Conservation (phyloP, 2,113 vertebrate species). For the Plecturocebus donacophilus region DNA sequence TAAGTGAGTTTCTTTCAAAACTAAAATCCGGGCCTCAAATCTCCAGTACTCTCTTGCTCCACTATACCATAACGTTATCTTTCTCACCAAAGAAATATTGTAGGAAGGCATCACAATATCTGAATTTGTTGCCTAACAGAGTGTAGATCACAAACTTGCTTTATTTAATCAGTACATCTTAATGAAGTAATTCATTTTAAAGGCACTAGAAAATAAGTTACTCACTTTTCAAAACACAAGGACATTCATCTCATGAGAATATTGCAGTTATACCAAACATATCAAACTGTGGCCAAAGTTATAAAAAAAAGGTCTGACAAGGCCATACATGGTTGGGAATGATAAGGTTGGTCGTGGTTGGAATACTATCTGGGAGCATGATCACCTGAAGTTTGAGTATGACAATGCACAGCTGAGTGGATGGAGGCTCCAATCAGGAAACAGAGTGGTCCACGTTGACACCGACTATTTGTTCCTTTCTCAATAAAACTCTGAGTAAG, state of each 20-base stretch:
- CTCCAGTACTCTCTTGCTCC: background rate
- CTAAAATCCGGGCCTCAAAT: background rate
- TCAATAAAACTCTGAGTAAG: background rate
- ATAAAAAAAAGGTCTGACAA: background rate
- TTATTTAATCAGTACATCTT: constrained; percentile 12
- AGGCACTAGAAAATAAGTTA: background rate
- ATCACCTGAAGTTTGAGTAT: background rate
- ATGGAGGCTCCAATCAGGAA: background rate
- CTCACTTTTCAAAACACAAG: background rate
- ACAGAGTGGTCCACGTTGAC: background rate
- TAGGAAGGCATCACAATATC: background rate
- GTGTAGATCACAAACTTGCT: background rate
- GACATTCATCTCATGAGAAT: background rate
- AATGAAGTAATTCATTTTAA: background rate
- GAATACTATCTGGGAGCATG: background rate
- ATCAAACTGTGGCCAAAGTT: background rate
- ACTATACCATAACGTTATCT: background rate
- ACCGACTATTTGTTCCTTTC: background rate
- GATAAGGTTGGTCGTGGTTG: background rate
- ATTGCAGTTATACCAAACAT: background rate
- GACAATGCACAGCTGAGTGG: no score
- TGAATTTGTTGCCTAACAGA: background rate
- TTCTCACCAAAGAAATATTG: background rate
- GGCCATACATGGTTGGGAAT: background rate
- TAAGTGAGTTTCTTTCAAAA: background rate